These are phyloP conservation scores for Petrocephalus zakoni DNA, from an alignment of 2,113 vertebrate genomes.

Conservation along the genomic window DNA sequence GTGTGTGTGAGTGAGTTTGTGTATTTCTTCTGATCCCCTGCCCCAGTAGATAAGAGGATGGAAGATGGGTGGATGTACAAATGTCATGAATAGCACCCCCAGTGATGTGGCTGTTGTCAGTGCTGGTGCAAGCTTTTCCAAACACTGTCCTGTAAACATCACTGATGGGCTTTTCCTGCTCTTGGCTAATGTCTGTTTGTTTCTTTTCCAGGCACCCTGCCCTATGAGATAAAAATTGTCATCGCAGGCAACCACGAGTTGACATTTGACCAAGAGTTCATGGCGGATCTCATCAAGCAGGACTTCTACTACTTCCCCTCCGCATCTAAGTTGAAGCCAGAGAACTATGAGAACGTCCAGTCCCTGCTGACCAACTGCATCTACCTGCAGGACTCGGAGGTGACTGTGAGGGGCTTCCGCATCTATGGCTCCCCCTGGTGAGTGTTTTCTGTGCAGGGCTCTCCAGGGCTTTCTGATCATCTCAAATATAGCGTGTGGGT, in stretches of 20 bases:
- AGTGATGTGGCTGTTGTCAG: not conserved
- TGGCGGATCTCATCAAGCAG: constrained; percentile 97
- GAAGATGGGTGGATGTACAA: not conserved
- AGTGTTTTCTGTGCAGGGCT: constrained; percentile 43
- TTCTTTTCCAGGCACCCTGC: constrained; percentile 72
- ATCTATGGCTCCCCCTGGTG: constrained; percentile 94
- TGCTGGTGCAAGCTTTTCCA: not conserved
- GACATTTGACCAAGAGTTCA: constrained; percentile 98
- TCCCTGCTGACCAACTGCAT: constrained; percentile 95
- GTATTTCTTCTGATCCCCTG: not conserved
- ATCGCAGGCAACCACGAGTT: constrained; percentile 94
- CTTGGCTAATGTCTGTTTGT: not conserved
- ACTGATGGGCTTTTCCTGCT: not conserved
- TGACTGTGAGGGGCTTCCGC: constrained; percentile 84
- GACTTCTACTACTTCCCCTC: constrained; percentile 98
- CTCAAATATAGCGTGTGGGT: not conserved
- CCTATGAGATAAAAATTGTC: constrained; percentile 94
- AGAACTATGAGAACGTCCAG: constrained; percentile 94
- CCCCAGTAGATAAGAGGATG: not conserved
- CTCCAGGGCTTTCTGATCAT: not conserved
- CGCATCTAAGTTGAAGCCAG: constrained; percentile 90
- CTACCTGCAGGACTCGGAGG: constrained; percentile 95
- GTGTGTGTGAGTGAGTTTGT: not conserved
- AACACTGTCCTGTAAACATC: not conserved
- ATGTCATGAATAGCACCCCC: not conserved